A percentile compares a stretch with the other conserved stretches of the same genome.
Evolutionary conservation across 2,113 vertebrate genomes (phyloP).

Genomic region (Maccullochella peelii): DNA sequence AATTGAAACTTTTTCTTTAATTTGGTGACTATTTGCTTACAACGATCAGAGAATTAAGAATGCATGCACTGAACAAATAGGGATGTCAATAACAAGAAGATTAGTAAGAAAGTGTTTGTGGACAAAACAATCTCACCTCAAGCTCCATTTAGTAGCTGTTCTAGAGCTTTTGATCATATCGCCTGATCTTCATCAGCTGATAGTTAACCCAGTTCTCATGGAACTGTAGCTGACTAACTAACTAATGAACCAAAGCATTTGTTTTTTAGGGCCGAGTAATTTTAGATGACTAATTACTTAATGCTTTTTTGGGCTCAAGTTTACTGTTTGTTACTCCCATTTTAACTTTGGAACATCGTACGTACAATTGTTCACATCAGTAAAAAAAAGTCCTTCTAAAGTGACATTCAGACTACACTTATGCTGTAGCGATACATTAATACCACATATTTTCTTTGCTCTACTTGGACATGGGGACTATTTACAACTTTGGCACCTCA

Average conservation of each 20-base stretch:
- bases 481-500: conserved; percentile 68
- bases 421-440: conserved; percentile 41
- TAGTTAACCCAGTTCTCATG: not conserved
- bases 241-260: conserved; percentile 17
- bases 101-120: not conserved
- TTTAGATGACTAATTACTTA: conserved; percentile 9
- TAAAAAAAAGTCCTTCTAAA: conserved; percentile 14
- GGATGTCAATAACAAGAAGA: not conserved
- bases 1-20: not conserved
- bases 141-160: not conserved
- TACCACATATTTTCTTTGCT: conserved; percentile 38
- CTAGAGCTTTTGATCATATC: not conserved
- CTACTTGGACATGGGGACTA: conserved; percentile 55
- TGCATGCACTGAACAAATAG: not conserved
- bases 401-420: conserved; percentile 32
- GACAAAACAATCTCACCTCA: not conserved
- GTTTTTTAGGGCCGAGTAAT: not conserved
- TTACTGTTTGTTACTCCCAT: conserved; percentile 2
- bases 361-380: not conserved
- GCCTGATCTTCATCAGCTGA: not conserved
- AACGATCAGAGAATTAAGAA: not conserved
- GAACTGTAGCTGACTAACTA: not conserved
- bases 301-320: conserved; percentile 5
- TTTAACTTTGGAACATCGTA: not conserved
- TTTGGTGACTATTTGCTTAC: not conserved